A percentile compares a stretch with the other conserved stretches of the same genome.
Conservation (phyloP, 2,113 vertebrate species). For the Noturus placidus region DNA sequence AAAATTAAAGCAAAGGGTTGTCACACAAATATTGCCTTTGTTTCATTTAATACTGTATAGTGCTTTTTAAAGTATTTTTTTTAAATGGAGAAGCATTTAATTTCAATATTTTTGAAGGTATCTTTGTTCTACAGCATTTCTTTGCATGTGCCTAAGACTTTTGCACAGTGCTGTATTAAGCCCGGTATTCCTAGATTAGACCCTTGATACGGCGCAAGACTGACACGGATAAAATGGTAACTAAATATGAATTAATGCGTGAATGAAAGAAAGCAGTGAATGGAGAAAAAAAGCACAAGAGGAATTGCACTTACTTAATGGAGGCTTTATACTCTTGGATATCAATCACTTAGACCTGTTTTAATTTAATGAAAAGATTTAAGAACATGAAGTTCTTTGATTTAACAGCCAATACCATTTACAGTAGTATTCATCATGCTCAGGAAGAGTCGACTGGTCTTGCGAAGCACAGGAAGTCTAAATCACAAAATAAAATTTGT, state of each 20-base stretch:
- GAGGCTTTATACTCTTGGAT: neutral
- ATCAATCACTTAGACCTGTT: neutral
- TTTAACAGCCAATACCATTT: neutral
- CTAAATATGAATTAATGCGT: neutral
- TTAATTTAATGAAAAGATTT: conserved; percentile 3
- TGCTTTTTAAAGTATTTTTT: no score
- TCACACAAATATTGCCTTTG: no score
- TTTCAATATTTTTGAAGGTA: no score
- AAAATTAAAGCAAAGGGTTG: no score
- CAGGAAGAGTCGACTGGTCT: neutral
- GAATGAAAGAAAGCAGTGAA: neutral
- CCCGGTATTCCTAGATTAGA: neutral
- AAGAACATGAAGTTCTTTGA: neutral
- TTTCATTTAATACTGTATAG: no score
- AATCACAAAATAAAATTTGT: neutral
- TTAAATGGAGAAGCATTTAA: no score
- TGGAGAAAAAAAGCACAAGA: neutral
- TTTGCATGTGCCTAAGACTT: no score
- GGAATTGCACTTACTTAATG: neutral
- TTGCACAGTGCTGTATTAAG: neutral
- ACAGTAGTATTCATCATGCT: neutral
- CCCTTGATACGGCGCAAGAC: neutral
- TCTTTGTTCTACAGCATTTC: no score
- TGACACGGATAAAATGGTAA: neutral
- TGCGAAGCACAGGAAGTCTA: neutral